These are phyloP conservation scores for Chouioia cunea DNA, from an alignment of 2,888 invertebrate genomes.

Conservation along the genomic window DNA sequence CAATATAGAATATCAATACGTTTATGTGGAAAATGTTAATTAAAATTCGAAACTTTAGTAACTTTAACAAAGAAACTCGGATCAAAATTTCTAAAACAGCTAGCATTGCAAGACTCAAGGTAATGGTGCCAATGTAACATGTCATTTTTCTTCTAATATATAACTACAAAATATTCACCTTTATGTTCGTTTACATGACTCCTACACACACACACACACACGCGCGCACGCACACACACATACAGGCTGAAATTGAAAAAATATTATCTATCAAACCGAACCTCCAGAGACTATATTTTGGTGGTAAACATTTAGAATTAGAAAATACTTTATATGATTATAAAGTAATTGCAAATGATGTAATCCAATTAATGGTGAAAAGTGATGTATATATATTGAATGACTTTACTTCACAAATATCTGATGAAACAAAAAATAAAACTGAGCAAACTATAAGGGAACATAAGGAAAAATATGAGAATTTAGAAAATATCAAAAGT, in stretches of 20 bases:
- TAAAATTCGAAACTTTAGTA: conserved; percentile 10
- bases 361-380: conserved; percentile 77
- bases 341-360: conserved; percentile 80
- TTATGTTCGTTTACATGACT: too few species aligned
- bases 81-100: conserved; percentile 24
- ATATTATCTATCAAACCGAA: conserved; percentile 72
- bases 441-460: conserved; percentile 52
- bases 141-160: neutral
- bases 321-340: conserved; percentile 83
- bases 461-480: conserved; percentile 53
- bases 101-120: conserved; percentile 27
- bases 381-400: conserved; percentile 53
- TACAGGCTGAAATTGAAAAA: conserved; percentile 68
- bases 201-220: conserved; percentile 58
- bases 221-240: conserved; percentile 57
- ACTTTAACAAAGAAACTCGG: conserved; percentile 4
- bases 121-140: conserved; percentile 2
- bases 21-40: conserved; percentile 14
- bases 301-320: conserved; percentile 82
- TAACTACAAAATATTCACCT: conserved; percentile 3
- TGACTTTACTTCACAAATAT: neutral
- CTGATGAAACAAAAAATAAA: conserved; percentile 45
- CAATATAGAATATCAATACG: too few species aligned
- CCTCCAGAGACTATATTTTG: conserved; percentile 75
- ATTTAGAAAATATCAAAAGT: conserved; percentile 69